phyloP scores from a whole-genome alignment of 2,797 vertebrate species.

The Karalla daura region DNA sequence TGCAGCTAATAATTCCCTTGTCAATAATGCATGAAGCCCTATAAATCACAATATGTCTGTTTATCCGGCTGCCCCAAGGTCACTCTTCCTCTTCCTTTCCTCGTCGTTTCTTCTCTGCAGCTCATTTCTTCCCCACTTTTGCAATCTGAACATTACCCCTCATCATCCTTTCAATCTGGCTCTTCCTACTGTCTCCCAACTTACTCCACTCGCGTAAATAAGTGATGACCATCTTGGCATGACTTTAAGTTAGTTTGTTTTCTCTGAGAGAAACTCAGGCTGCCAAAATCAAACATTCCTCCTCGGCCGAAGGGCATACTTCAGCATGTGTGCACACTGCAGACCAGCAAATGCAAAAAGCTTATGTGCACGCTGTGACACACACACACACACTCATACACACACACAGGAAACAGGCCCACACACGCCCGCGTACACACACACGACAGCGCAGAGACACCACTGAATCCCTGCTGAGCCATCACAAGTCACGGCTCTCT shows the following conservation, averaged over 20 bases:
- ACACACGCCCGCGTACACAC: slow-evolving; percentile 10
- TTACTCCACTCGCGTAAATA: slow-evolving; percentile 61
- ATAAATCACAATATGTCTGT: slow-evolving; percentile 64
- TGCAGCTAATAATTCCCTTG: slow-evolving; percentile 59
- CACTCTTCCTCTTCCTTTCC: slow-evolving; percentile 29
- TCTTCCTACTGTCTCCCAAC: slow-evolving; percentile 30
- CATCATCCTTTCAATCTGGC: slow-evolving; percentile 31
- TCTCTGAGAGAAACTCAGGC: slow-evolving; percentile 42
- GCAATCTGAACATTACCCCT: slow-evolving; percentile 41
- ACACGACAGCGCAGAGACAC: slow-evolving; percentile 20
- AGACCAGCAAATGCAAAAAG: slow-evolving; percentile 18
- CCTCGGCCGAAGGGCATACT: slow-evolving; percentile 44
- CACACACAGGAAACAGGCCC: slow-evolving; percentile 2
- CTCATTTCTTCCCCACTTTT: slow-evolving; percentile 36
- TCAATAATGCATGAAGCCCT: slow-evolving; percentile 76
- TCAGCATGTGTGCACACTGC: slow-evolving; percentile 26
- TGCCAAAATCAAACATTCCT: slow-evolving; percentile 58
- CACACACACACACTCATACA: slow-evolving; percentile 9
- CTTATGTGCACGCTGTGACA: neutral
- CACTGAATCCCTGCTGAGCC: slow-evolving; percentile 69
- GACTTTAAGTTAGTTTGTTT: slow-evolving; percentile 62
- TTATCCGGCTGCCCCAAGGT: slow-evolving; percentile 63
- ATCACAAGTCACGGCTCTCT: slow-evolving; percentile 71
- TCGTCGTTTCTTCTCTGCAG: slow-evolving; percentile 30
- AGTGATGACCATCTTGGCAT: slow-evolving; percentile 64